These are phyloP conservation scores for Heliocidaris tuberculata DNA, from an alignment of 35 echinoderm and acorn worm genomes.

Conservation along the genomic window DNA sequence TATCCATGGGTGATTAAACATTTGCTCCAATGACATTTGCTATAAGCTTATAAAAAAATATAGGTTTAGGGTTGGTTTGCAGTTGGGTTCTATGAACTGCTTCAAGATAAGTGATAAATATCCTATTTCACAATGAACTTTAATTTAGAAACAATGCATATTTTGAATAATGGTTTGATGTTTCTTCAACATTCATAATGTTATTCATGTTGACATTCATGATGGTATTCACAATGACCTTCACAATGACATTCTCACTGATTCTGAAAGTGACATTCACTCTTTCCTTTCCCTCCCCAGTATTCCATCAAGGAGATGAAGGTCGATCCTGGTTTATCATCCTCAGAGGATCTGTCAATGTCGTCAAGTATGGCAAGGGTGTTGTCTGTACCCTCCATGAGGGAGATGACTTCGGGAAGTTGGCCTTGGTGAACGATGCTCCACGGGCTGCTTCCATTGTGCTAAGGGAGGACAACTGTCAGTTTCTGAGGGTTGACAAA, in stretches of 20 bases:
- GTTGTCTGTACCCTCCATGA: constrained; percentile 95
- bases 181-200: too few species aligned
- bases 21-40: too few species aligned
- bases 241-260: too few species aligned
- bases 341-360: constrained; percentile 86
- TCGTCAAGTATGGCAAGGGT: constrained; percentile 95
- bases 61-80: too few species aligned
- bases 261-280: background rate
- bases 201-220: too few species aligned
- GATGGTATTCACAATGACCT: too few species aligned
- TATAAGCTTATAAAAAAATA: too few species aligned
- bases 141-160: too few species aligned
- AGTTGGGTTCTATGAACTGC: too few species aligned
- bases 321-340: constrained; percentile 98
- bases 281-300: constrained; percentile 38
- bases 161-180: too few species aligned
- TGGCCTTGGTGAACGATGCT: constrained; percentile 90
- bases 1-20: background rate
- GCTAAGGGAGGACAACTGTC: constrained; percentile 90
- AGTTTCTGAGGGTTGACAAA: constrained; percentile 93
- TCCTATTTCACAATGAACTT: too few species aligned
- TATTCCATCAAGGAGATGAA: constrained; percentile 97
- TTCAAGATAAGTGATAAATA: too few species aligned
- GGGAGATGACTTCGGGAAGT: constrained; percentile 96
- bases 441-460: constrained; percentile 92